Conservation (phyloP, 2,888 invertebrate genomes). For the Villa cingulata region DNA sequence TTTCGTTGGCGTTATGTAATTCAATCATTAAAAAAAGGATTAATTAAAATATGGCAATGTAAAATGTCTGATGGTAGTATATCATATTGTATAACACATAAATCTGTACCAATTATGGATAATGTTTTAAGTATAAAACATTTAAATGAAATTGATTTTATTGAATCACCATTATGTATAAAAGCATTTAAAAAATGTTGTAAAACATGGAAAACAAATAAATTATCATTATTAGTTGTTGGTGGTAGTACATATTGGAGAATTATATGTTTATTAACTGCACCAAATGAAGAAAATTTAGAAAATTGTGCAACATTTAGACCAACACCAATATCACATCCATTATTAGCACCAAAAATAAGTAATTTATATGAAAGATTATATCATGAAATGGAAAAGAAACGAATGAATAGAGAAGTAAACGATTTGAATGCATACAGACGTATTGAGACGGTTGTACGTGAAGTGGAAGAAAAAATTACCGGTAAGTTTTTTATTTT, state of each 20-base stretch:
- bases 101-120: constrained; percentile 28
- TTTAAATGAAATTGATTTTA: too few species aligned
- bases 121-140: constrained; percentile 28
- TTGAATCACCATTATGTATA: too few species aligned
- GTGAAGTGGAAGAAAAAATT: too few species aligned
- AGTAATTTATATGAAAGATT: constrained; percentile 16
- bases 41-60: constrained; percentile 30
- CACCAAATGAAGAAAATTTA: constrained; percentile 17
- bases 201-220: constrained; percentile 17
- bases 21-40: constrained; percentile 24
- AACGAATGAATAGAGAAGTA: too few species aligned
- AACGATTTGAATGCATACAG: too few species aligned
- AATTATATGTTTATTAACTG: constrained; percentile 26
- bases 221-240: constrained; percentile 24
- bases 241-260: constrained; percentile 14
- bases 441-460: too few species aligned
- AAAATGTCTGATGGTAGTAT: constrained; percentile 15
- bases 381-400: too few species aligned
- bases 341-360: constrained; percentile 31
- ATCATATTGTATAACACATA: constrained; percentile 27
- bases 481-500: too few species aligned
- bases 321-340: constrained; percentile 32
- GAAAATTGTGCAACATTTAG: constrained; percentile 25
- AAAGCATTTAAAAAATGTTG: constrained; percentile 17
- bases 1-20: too few species aligned